A percentile compares a stretch with the other conserved stretches of the same genome.
These are phyloP conservation scores for Rhinoptilus africanus DNA, from an alignment of 2,113 vertebrate species.

Conservation along the genomic window DNA sequence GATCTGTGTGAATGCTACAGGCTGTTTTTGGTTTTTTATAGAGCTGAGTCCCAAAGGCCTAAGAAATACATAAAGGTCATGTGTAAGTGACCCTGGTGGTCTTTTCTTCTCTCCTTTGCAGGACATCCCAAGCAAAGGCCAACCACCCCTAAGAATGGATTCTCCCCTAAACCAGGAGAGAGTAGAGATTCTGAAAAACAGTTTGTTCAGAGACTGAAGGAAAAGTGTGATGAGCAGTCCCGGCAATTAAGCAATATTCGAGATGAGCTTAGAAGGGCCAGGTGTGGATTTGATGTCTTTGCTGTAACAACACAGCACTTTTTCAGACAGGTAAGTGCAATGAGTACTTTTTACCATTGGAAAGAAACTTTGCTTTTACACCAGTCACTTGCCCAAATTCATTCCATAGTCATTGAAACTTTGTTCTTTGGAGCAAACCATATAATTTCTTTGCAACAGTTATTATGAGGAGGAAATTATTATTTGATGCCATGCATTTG, in stretches of 20 bases:
- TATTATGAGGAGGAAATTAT: not conserved
- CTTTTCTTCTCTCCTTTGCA: conserved; percentile 40
- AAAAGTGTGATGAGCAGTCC: conserved; percentile 84
- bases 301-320: conserved; percentile 90
- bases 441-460: not conserved
- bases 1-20: not conserved
- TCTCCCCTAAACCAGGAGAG: conserved; percentile 73
- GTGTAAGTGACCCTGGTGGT: not conserved
- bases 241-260: conserved; percentile 76
- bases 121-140: conserved; percentile 79
- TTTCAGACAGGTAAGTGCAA: conserved; percentile 82
- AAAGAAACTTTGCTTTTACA: not conserved
- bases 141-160: conserved; percentile 70
- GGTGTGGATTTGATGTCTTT: conserved; percentile 84
- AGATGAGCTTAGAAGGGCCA: conserved; percentile 79
- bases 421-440: not conserved
- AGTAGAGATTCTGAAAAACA: conserved; percentile 80
- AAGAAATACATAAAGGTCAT: not conserved
- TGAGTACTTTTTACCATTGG: not conserved
- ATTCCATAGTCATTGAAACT: not conserved
- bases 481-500: not conserved
- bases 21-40: not conserved
- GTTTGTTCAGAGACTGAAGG: conserved; percentile 81
- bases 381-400: not conserved
- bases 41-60: not conserved